Evolutionary conservation across 2,113 vertebrate species (phyloP).

Genomic region (Apteryx owenii): DNA sequence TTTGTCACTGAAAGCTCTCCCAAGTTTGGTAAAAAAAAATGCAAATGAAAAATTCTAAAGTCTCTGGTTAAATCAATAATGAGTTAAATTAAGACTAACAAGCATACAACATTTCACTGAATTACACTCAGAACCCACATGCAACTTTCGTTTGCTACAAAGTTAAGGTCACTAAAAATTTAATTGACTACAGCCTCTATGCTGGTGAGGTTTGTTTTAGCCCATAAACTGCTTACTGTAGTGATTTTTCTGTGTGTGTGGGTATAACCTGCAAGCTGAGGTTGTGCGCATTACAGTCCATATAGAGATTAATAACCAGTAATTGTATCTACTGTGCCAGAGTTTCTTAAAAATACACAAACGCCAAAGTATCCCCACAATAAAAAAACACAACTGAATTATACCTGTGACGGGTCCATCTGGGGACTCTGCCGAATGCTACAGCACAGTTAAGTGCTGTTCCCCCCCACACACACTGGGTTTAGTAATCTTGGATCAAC

Average conservation of each 20-base stretch:
- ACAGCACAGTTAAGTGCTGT: background rate
- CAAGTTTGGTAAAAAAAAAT: background rate
- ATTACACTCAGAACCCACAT: background rate
- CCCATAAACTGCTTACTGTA: background rate
- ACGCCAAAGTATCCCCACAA: background rate
- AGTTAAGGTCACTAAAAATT: background rate
- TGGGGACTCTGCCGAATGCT: background rate
- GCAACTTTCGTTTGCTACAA: background rate
- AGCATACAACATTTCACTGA: background rate
- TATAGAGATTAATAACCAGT: background rate
- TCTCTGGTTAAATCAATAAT: background rate
- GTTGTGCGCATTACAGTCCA: background rate
- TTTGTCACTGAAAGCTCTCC: background rate
- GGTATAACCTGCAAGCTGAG: background rate
- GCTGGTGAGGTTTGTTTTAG: background rate
- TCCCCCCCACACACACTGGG: background rate
- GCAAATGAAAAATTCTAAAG: background rate
- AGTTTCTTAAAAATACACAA: background rate
- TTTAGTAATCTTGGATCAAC: background rate
- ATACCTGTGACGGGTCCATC: background rate
- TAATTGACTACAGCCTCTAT: background rate
- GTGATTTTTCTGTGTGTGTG: background rate
- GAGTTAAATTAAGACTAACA: background rate
- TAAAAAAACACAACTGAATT: background rate
- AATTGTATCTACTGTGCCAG: background rate